Conservation (phyloP, 2,797 vertebrate genomes). For the Echiichthys vipera region DNA sequence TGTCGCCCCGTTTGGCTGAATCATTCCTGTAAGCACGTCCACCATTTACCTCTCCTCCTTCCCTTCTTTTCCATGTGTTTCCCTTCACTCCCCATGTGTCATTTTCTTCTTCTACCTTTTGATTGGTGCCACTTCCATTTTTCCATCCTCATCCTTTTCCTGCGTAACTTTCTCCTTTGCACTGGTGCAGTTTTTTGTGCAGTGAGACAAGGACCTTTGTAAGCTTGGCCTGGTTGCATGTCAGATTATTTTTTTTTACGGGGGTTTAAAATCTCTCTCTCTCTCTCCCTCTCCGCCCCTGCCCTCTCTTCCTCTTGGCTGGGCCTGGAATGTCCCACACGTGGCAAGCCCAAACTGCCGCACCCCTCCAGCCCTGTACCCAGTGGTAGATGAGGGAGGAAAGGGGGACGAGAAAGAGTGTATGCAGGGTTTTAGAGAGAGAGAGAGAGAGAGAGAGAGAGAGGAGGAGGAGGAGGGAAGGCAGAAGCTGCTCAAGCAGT, state of each 20-base stretch:
- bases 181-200: conserved; percentile 24
- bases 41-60: conserved; percentile 13
- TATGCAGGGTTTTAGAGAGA: conserved; percentile 13
- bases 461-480: conserved; percentile 18
- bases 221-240: conserved; percentile 28
- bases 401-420: conserved; percentile 22
- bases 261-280: conserved; percentile 53
- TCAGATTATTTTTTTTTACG: background rate
- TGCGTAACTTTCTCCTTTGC: conserved; percentile 15
- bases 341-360: conserved; percentile 85
- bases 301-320: conserved; percentile 71
- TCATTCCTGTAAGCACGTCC: conserved; percentile 25
- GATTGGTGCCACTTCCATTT: conserved; percentile 51
- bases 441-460: conserved; percentile 2
- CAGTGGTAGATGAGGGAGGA: conserved; percentile 54
- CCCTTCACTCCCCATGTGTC: conserved; percentile 6
- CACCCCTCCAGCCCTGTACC: conserved; percentile 74
- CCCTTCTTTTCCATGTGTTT: conserved; percentile 28
- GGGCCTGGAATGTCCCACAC: conserved; percentile 86
- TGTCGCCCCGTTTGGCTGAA: conserved; percentile 41
- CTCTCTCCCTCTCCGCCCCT: conserved; percentile 51
- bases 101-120: conserved; percentile 6
- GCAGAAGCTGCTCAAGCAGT: conserved; percentile 21
- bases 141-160: conserved; percentile 25
- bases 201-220: conserved; percentile 1